Evolutionary conservation across 2,113 vertebrate genomes (phyloP), one percentile per base, ranked within the genome.

Genomic region (Pachyramphus minor): DNA sequence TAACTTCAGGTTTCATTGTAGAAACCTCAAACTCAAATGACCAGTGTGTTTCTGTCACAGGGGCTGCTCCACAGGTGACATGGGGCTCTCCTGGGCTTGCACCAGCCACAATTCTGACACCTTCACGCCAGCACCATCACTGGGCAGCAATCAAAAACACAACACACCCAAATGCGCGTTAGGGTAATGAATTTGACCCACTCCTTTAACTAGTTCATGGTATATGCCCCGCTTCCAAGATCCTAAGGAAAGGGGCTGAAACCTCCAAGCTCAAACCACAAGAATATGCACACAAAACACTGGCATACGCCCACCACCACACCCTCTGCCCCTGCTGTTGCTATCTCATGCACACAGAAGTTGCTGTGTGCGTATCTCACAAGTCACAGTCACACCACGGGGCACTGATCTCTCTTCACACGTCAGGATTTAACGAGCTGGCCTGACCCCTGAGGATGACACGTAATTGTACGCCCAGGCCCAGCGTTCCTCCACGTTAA

Each of bases 261-360:
- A 11, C 44, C 56, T 53, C 33, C 41, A 68, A 83, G 63, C 44
- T 79, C 72, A 68, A 66, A 41, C 9, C 31, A 74, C 50, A 41
- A 3, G 14, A 47, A 6, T 7, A 62, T 0, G 6, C 10, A 20
- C 39, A 30, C 4, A 25, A 15, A 62, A 39, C 28, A 10, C 20
- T 1, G 35, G 21, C 4, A 1, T 4, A 27, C 8, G 5, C 31
- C 41, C 23, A 45, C 50, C 1, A 3, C 59, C 37, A 2, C 86
- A 84, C 64, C 73, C 55, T 71, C 35, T 27, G 24, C 39, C 47
- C 12, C 27, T 18, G 5, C 56, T 11, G 55, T 4, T n/a, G 17
- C 35, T 78, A 59, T 59, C 73, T 89, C 23, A n/a, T 59, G 49
- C 9, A 7, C 0, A 60, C 64, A 52, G 1, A n/a, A 76, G 41